Evolutionary conservation across 2,888 invertebrate genomes (phyloP).

Genomic region (Eucera pruinosa): DNA sequence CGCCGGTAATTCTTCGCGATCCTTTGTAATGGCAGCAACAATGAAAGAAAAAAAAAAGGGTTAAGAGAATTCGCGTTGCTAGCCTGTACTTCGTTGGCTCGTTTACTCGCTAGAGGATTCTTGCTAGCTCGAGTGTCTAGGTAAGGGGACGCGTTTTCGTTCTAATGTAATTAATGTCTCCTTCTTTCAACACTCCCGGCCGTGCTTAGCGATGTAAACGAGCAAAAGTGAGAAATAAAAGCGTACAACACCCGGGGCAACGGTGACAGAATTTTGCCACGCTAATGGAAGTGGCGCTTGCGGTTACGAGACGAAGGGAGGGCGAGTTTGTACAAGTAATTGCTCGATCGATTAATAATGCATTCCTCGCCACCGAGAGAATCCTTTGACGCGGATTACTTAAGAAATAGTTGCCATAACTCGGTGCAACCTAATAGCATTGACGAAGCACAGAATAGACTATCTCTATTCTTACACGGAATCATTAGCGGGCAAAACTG

Average conservation of each 20-base stretch:
- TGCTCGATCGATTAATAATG: constrained; percentile 21
- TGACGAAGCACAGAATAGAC: no score
- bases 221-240: constrained; percentile 31
- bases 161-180: constrained; percentile 53
- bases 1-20: constrained; percentile 13
- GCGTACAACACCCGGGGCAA: constrained; percentile 2
- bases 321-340: constrained; percentile 6
- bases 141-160: constrained; percentile 39
- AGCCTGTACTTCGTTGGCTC: constrained; percentile 8
- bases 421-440: background rate
- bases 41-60: background rate
- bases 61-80: constrained; percentile 28
- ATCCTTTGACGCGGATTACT: background rate
- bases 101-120: constrained; percentile 39
- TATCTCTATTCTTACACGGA: no score
- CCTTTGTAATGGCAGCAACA: constrained; percentile 23
- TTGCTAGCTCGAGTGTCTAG: constrained; percentile 45
- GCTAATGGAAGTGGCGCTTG: constrained; percentile 20
- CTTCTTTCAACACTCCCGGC: constrained; percentile 27
- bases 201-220: constrained; percentile 27
- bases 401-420: background rate
- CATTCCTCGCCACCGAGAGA: background rate
- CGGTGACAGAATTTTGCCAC: constrained; percentile 30
- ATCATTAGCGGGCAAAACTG: background rate
- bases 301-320: background rate